Evolutionary conservation across 1,140 invertebrate species (phyloP).

Genomic region (Neodiprion virginianus): DNA sequence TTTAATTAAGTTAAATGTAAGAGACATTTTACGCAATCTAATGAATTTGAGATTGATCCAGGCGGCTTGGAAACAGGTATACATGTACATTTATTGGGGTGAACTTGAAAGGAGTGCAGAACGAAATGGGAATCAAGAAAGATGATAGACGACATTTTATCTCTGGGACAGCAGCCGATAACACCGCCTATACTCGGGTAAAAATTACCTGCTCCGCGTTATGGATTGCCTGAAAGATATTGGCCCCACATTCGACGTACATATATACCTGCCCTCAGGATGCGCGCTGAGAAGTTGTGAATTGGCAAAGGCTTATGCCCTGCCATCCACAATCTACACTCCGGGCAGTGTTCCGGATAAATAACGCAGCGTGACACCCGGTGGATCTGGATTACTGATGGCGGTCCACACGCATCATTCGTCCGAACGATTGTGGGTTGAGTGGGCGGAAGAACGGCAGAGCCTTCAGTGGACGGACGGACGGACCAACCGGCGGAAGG

Average conservation of each 20-base stretch:
- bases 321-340: not conserved
- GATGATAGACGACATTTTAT: not conserved
- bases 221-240: not conserved
- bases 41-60: too few relatives aligned
- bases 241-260: not conserved
- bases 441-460: conserved; percentile 1
- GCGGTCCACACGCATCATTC: conserved; percentile 6
- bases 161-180: too few relatives aligned
- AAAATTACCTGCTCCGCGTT: conserved; percentile 5
- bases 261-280: not conserved
- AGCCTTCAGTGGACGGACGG: not conserved
- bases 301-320: not conserved
- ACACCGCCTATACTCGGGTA: not conserved
- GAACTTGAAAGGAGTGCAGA: too few relatives aligned
- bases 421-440: not conserved
- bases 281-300: conserved; percentile 1
- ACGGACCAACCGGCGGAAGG: not conserved
- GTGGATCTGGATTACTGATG: conserved; percentile 7
- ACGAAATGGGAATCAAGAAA: not conserved
- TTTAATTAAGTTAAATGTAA: too few relatives aligned
- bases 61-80: too few relatives aligned
- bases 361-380: not conserved
- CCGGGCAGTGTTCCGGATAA: not conserved
- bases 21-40: too few relatives aligned
- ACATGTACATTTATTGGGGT: too few relatives aligned